Evolutionary conservation across 2,797 vertebrate genomes (phyloP).

Genomic region (Galagoides demidoff): DNA sequence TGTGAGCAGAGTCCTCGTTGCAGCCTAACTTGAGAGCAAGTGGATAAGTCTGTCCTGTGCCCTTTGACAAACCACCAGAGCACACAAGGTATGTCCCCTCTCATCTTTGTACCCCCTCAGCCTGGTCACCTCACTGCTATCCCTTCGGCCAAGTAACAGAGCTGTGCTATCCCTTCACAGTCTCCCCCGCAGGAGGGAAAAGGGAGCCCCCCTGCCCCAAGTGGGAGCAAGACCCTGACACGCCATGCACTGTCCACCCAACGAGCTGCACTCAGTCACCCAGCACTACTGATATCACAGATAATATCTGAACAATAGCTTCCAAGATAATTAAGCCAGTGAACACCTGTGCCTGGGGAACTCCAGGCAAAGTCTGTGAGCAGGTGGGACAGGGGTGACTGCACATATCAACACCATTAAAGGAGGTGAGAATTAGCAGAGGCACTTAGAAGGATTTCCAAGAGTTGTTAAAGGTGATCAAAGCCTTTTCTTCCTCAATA

Average conservation of each 20-base stretch:
- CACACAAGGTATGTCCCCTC: too few relatives aligned
- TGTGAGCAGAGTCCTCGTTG: too few relatives aligned
- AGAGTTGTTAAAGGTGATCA: conserved; percentile 81
- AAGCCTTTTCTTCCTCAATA: conserved; percentile 81
- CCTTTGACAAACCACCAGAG: background rate
- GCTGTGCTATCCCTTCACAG: background rate
- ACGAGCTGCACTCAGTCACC: background rate
- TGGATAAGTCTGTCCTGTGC: background rate
- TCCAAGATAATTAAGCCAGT: conserved; percentile 60
- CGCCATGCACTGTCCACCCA: background rate
- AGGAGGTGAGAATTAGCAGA: conserved; percentile 77
- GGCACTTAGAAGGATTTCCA: conserved; percentile 73
- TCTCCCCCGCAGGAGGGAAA: background rate
- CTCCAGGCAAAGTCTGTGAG: conserved; percentile 38
- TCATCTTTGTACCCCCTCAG: background rate
- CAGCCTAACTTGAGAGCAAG: background rate
- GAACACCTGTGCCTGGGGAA: conserved; percentile 76
- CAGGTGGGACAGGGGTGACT: conserved; percentile 72
- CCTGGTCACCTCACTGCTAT: background rate
- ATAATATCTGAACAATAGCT: conserved; percentile 80
- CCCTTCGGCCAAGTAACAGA: background rate
- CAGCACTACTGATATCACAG: conserved; percentile 53
- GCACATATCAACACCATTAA: conserved; percentile 72
- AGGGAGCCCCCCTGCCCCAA: background rate
- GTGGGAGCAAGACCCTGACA: background rate